These are phyloP conservation scores for Pristionchus arcanus DNA, from an alignment of 2,888 invertebrate genomes.

Conservation along the genomic window DNA sequence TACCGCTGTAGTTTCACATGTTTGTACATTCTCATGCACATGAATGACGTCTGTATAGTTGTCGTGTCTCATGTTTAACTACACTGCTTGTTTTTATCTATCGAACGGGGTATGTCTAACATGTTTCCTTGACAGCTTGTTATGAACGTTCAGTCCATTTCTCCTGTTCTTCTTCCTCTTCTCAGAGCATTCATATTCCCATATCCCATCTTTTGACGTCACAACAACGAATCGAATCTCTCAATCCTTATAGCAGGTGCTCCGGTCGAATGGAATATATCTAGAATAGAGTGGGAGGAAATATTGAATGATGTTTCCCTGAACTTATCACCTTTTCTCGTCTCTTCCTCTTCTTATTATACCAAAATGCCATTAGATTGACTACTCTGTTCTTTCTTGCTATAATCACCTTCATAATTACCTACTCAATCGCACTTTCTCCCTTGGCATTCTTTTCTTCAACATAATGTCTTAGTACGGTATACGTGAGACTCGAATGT, in stretches of 20 bases:
- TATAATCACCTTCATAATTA: background rate
- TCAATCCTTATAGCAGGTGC: constrained; percentile 3
- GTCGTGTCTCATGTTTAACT: background rate
- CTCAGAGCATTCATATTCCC: background rate
- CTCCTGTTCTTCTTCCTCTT: background rate
- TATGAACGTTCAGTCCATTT: background rate
- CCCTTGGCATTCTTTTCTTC: background rate
- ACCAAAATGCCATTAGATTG: background rate
- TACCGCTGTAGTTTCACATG: background rate
- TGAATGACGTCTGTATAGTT: too few relatives aligned
- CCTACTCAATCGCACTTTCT: background rate
- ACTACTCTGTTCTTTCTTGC: background rate
- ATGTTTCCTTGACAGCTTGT: background rate
- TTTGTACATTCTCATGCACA: background rate
- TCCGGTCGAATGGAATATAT: background rate
- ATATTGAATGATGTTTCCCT: background rate
- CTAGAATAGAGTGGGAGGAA: background rate
- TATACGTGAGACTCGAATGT: background rate
- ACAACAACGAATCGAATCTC: background rate
- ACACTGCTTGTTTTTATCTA: background rate
- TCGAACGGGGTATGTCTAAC: too few relatives aligned
- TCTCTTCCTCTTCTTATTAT: background rate
- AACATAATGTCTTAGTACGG: background rate
- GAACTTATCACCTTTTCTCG: background rate
- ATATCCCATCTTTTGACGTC: background rate